phyloP scores from a whole-genome alignment of 2,113 vertebrate species.

The Emydocephalus ijimae region DNA sequence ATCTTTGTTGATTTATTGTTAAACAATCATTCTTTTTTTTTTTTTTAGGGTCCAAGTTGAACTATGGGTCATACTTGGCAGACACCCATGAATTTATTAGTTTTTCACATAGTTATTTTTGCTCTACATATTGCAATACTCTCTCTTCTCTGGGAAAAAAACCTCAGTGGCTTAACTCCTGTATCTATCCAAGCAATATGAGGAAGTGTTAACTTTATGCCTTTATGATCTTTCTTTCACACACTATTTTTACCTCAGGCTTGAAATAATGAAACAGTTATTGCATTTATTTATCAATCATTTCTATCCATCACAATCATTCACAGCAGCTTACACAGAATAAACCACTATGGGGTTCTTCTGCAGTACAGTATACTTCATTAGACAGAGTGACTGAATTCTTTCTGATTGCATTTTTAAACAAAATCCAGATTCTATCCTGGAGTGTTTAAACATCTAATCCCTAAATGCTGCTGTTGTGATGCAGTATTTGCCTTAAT shows the following conservation, averaged over 20 bases:
- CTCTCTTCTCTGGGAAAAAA: neutral
- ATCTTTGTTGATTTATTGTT: neutral
- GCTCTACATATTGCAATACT: too few species aligned
- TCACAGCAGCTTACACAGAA: neutral
- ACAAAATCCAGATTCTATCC: neutral
- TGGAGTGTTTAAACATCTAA: neutral
- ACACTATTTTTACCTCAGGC: slow-evolving; percentile 15
- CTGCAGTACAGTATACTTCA: neutral
- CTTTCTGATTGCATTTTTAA: neutral
- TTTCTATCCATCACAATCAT: neutral
- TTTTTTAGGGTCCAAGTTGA: neutral
- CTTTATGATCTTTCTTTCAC: slow-evolving; percentile 36
- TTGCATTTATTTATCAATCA: neutral
- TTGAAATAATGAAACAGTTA: neutral
- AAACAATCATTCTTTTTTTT: neutral
- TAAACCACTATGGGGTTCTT: neutral
- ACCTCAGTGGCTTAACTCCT: neutral
- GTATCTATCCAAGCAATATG: neutral
- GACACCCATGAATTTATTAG: neutral
- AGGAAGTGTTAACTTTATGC: neutral
- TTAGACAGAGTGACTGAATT: neutral
- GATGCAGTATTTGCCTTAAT: neutral
- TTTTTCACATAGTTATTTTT: neutral
- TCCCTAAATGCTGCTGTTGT: neutral
- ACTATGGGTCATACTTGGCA: neutral